A percentile compares a stretch with the other conserved stretches of the same genome.
Evolutionary conservation across 2,888 invertebrate genomes (phyloP).

Genomic region (Volucella inflata): DNA sequence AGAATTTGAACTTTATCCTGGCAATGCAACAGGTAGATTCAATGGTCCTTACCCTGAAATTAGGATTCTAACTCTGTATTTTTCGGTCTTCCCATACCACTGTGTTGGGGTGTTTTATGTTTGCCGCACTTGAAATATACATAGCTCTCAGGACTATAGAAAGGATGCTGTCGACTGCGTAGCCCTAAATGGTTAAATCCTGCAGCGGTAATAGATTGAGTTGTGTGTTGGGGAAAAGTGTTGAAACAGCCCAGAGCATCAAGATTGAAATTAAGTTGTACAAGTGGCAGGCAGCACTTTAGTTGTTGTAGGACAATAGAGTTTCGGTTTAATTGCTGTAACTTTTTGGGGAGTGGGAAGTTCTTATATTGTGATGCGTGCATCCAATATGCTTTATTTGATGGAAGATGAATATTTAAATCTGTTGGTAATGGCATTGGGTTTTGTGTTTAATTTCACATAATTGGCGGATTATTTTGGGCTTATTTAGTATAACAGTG

Average conservation of each 20-base stretch:
- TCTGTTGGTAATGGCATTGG: constrained; percentile 29
- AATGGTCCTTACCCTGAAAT: constrained; percentile 32
- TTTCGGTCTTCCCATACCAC: constrained; percentile 11
- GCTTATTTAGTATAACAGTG: not conserved
- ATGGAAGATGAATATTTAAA: constrained; percentile 16
- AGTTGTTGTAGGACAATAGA: not conserved
- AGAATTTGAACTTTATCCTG: constrained; percentile 18
- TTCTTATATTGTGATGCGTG: constrained; percentile 2
- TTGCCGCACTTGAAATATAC: too few species aligned
- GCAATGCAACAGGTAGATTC: constrained; percentile 40
- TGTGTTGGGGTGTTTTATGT: not conserved
- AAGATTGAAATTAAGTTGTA: too few species aligned
- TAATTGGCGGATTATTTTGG: constrained; percentile 30
- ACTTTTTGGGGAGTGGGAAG: constrained; percentile 22
- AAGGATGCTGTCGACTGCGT: too few species aligned
- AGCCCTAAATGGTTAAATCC: too few species aligned
- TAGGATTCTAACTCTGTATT: constrained; percentile 25
- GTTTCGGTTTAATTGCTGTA: constrained; percentile 32
- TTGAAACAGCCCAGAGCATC: too few species aligned
- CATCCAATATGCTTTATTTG: not conserved
- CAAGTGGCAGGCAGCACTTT: not conserved
- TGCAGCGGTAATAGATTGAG: too few species aligned
- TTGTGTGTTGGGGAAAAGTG: too few species aligned
- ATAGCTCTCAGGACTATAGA: too few species aligned
- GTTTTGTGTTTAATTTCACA: constrained; percentile 15